A percentile compares a stretch with the other conserved stretches of the same genome.
Evolutionary conservation across 2,888 invertebrate genomes (phyloP).

Genomic region (Ptilodon capucinus): DNA sequence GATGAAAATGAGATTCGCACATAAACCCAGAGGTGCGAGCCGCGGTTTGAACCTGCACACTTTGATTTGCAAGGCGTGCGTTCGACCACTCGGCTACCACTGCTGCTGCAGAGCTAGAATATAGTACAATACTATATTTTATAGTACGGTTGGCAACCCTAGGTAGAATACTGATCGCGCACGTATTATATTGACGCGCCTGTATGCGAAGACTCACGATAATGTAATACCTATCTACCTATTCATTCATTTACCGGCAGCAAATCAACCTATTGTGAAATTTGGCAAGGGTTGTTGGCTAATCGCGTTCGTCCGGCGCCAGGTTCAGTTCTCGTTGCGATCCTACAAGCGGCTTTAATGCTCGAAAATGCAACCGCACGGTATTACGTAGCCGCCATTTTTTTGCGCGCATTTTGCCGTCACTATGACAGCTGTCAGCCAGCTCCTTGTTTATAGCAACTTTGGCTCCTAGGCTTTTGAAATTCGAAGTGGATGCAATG

Average conservation of each 20-base stretch:
- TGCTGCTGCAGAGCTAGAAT: too few species aligned
- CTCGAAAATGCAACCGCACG: constrained; percentile 52
- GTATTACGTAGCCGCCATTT: constrained; percentile 40
- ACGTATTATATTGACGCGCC: too few species aligned
- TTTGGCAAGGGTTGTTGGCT: constrained; percentile 70
- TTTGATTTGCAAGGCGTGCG: too few species aligned
- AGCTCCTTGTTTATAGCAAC: constrained; percentile 15
- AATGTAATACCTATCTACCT: background rate
- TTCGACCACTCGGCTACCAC: too few species aligned
- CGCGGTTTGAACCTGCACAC: too few species aligned
- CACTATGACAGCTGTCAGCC: constrained; percentile 28
- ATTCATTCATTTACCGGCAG: background rate
- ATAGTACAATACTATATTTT: too few species aligned
- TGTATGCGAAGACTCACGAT: too few species aligned
- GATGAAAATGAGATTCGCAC: too few species aligned
- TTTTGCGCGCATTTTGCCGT: constrained; percentile 37
- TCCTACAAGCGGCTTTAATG: constrained; percentile 28
- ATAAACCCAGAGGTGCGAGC: too few species aligned
- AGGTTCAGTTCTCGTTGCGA: constrained; percentile 44
- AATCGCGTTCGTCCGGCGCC: constrained; percentile 31
- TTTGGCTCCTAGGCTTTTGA: constrained; percentile 12
- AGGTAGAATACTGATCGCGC: too few species aligned
- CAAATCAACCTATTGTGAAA: constrained; percentile 60
- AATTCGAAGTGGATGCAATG: constrained; percentile 21
- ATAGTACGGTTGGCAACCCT: too few species aligned